Evolutionary conservation across 2,797 vertebrate genomes (phyloP).

Genomic region (Adelosebastes latens): DNA sequence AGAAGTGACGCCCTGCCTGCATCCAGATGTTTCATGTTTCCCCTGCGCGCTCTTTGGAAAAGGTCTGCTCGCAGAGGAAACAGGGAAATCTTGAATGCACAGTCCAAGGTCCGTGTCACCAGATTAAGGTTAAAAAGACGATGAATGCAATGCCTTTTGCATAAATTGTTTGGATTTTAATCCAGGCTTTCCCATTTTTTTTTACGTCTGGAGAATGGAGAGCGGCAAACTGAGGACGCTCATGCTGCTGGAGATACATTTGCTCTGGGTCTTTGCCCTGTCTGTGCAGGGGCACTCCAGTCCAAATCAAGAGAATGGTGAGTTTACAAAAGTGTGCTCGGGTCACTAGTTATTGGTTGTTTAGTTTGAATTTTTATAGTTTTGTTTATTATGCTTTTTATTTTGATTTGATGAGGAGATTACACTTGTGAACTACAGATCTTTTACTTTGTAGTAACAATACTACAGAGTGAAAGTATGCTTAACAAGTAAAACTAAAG

Average conservation of each 20-base stretch:
- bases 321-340: slow-evolving; percentile 33
- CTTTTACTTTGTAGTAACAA: neutral
- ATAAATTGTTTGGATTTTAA: slow-evolving; percentile 12
- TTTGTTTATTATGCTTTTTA: neutral
- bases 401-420: neutral
- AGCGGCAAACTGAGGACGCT: slow-evolving; percentile 40
- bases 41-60: slow-evolving; percentile 45
- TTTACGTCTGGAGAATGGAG: slow-evolving; percentile 65
- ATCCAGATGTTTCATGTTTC: slow-evolving; percentile 84
- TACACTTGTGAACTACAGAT: neutral
- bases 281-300: slow-evolving; percentile 40
- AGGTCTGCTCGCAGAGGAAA: slow-evolving; percentile 23
- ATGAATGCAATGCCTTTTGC: neutral
- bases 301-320: slow-evolving; percentile 65
- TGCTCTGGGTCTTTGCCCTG: slow-evolving; percentile 60
- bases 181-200: neutral
- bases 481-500: neutral
- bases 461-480: neutral
- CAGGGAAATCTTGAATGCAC: neutral
- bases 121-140: neutral
- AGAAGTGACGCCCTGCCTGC: slow-evolving; percentile 69
- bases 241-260: slow-evolving; percentile 59
- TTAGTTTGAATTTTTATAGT: neutral
- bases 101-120: neutral
- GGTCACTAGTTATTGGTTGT: neutral